Base-by-base conservation (phyloP, 2,113 vertebrate genomes). In the Regulus satrapa region DNA sequence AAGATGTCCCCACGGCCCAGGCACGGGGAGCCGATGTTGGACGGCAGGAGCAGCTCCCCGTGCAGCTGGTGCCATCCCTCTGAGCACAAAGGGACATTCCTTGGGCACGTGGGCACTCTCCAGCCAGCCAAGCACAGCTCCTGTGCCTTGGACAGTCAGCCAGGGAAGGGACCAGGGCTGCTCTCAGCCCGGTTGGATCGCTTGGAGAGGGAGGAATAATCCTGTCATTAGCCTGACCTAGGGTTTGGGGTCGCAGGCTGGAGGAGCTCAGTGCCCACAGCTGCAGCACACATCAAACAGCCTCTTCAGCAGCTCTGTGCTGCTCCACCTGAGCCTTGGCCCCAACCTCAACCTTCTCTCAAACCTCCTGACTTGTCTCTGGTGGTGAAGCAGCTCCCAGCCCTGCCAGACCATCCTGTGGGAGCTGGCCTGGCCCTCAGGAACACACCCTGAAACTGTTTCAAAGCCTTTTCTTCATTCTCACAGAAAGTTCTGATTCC, bases 151-250 rank as follows among this genome's bases (percentile, higher is more conserved):
- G 71, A 16, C 32, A 43, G 17, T 13, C 80, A 43, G 41, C 48
- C 17, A 41, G 64, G 23, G 62, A 63, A 71, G 29, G 34, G 23
- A 43, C 13, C 52, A 56, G 66, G 19, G 43, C 14, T 38, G 10
- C 19, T 26, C 32, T 62, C 26, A 46, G 55, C 8, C 10, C 0
- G 0, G 1, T 1, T 64, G 32, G 31, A 64, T 4, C 38, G 12
- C 24, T 4, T 51, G 34, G 34, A 48, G 67, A 75, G 59, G 21
- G 36, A 77, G 41, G 41, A 74, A 73, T 4, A 23, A 58, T 41
- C 63, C 66, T 31, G 38, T 71, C 10, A 24, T 13, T 78, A 41
- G 5, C 17, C 19, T 46, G 31, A 8, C 8, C 13, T 26, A 8
- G 14, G 16, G 26, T 75, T 43, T 34, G n/a, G 31, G 48, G n/a